Evolutionary conservation across 2,888 invertebrate species (phyloP), one percentile per base, ranked within the genome.

Genomic region (Parnassius mnemosyne): DNA sequence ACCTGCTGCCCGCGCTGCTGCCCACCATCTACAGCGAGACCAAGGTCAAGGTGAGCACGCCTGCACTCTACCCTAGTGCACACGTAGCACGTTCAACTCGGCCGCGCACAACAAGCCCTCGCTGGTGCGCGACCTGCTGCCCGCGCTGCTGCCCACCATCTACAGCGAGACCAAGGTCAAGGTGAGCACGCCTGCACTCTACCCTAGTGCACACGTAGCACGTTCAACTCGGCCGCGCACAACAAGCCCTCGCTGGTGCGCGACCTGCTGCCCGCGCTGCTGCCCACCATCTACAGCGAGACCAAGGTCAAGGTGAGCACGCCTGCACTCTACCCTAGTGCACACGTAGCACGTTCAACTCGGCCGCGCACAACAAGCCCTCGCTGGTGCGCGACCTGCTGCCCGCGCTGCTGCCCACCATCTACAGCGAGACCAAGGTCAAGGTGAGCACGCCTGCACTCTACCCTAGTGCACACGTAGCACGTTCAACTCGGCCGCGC

Each of bases 61-160:
- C 43, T 10, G 11, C 43, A 11, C 11, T 11, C 10, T 43, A 10
- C 0, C 3, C 43, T 43, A 9, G 10, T 43, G 43, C 3, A 25
- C 25, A 25, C 25, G 25, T 25, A 3, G 25, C 11, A 97, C 98
- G 16, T 98, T 99, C 89, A 99, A 99, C 92, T 99, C 99, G 0
- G 99, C 99, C 46, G 99, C 99, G 54, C 99, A 99, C 89, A 99
- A 99, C 90, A 99, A 99, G 85, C 99, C 99, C 16, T 96, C 97
- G 72, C 94, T 99, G 69, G 95, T 99, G 60, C 94, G 99, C 67
- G 97, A 99, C 84, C 92, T 99, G 69, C 89, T 98, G 70, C 97
- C 97, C 58, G 93, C 94, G 0, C 94, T 99, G 65, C 92, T 99
- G 82, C 98, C 99, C 47, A 96, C 97, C 85, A 93, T 99, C 53